Evolutionary conservation across 2,113 vertebrate genomes (phyloP), one percentile per base, ranked within the genome.

Genomic region (Reinhardtius hippoglossoides): DNA sequence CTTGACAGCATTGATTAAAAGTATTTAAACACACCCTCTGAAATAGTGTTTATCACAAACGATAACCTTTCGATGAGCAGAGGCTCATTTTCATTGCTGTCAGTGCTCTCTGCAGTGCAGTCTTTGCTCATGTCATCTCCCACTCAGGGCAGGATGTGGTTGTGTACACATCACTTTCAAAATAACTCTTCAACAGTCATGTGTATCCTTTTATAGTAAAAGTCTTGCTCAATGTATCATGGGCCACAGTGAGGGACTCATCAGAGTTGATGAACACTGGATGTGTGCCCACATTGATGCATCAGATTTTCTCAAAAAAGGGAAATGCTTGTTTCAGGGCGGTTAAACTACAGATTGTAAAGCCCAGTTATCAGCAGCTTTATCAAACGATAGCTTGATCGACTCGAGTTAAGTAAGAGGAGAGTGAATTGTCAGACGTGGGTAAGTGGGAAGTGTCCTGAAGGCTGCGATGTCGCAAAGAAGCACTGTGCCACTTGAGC

Each of bases 121-220:
- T 31, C 31, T 1, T 7, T 31, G 31, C 73, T 71, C 57, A 26
- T 72, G 57, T 71, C 74, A 66, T 84, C 76, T 83, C 74, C 74
- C 52, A 80, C 67, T 79, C 73, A 78, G 27, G 56, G 83, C 93
- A 93, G 93, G 93, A 94, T 93, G 93, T 93, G 93, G 93, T 93
- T 77, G 75, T 82, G 82, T 72, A 83, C 72, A 84, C 70, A 90
- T 78, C 71, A 72, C 83, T 88, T 93, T 89, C 86, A 92, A 89
- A 89, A 87, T 91, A 91, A 84, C 89, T 90, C 61, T 21, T 83
- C 76, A 83, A 83, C 80, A 81, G 80, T 37, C 64, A 40, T 35
- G 20, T 83, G 60, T 87, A 74, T 92, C 93, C 93, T 93, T 94
- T 91, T 93, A 93, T 92, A 93, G 92, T 93, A 82, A 93, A 90